phyloP scores from a whole-genome alignment of 2,113 vertebrate genomes.

The Ptilonorhynchus violaceus region DNA sequence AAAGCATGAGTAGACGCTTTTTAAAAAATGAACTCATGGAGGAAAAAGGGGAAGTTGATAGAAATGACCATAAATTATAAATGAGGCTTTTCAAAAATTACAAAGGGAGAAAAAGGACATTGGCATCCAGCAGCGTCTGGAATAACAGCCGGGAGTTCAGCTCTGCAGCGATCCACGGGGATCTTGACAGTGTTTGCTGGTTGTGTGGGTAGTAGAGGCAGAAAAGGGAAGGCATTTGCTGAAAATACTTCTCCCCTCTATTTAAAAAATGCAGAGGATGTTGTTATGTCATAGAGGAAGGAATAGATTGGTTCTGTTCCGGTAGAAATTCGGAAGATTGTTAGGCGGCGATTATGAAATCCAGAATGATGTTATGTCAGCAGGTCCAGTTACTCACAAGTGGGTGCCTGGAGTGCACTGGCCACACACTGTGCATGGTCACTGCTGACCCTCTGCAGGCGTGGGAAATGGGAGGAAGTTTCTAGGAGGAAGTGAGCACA shows the following conservation, averaged over 20 bases:
- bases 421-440: fast-evolving
- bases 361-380: background rate
- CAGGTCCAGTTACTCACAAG: background rate
- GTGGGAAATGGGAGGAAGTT: background rate
- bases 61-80: conserved; percentile 54
- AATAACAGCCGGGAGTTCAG: conserved; percentile 45
- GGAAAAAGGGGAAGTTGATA: background rate
- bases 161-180: background rate
- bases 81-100: conserved; percentile 37
- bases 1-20: background rate
- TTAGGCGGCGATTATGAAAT: background rate
- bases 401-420: background rate
- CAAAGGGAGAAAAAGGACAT: conserved; percentile 45
- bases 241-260: conserved; percentile 40
- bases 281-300: conserved; percentile 29
- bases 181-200: background rate
- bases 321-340: background rate
- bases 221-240: conserved; percentile 39
- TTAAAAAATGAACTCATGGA: conserved; percentile 2
- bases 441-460: fast-evolving
- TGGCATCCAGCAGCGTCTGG: conserved; percentile 48
- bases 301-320: background rate
- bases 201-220: conserved; percentile 16
- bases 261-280: conserved; percentile 32
- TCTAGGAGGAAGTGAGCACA: background rate